These are phyloP conservation scores for Tachina fera DNA, from an alignment of 2,888 invertebrate species.

Conservation along the genomic window DNA sequence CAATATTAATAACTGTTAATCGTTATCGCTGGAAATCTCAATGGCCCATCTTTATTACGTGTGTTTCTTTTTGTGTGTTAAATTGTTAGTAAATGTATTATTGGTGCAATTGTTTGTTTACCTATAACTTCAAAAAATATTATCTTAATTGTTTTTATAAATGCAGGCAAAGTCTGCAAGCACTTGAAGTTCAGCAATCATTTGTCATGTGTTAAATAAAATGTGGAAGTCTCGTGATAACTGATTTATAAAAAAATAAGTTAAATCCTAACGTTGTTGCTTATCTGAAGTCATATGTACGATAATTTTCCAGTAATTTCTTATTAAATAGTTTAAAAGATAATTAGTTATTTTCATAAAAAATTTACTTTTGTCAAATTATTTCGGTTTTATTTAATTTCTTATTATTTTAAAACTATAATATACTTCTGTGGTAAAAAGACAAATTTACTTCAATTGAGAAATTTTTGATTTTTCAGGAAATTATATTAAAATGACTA, in stretches of 20 bases:
- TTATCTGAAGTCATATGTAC: not conserved
- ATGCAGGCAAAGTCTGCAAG: slow-evolving; percentile 39
- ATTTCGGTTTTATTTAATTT: too few relatives aligned
- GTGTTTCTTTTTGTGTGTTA: not conserved
- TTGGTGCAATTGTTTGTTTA: slow-evolving; percentile 6
- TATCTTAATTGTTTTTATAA: slow-evolving; percentile 21
- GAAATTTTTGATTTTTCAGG: too few relatives aligned
- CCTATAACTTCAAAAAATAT: slow-evolving; percentile 33
- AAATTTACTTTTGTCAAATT: too few relatives aligned
- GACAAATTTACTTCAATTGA: too few relatives aligned
- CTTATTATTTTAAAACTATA: too few relatives aligned
- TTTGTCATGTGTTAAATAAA: slow-evolving; percentile 56
- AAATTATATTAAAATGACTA: too few relatives aligned
- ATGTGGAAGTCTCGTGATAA: slow-evolving; percentile 31
- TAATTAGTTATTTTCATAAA: too few relatives aligned
- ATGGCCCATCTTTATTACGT: slow-evolving; percentile 48
- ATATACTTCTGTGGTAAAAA: too few relatives aligned
- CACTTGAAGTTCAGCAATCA: slow-evolving; percentile 46
- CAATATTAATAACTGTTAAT: slow-evolving; percentile 35
- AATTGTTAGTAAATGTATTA: not conserved
- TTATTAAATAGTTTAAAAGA: too few relatives aligned
- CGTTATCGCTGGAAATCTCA: slow-evolving; percentile 59
- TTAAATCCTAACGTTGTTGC: not conserved
- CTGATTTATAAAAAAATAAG: not conserved
- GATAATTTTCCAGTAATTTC: too few relatives aligned